phyloP scores from a whole-genome alignment of 2,888 invertebrate genomes.

The Dryomyza anilis region DNA sequence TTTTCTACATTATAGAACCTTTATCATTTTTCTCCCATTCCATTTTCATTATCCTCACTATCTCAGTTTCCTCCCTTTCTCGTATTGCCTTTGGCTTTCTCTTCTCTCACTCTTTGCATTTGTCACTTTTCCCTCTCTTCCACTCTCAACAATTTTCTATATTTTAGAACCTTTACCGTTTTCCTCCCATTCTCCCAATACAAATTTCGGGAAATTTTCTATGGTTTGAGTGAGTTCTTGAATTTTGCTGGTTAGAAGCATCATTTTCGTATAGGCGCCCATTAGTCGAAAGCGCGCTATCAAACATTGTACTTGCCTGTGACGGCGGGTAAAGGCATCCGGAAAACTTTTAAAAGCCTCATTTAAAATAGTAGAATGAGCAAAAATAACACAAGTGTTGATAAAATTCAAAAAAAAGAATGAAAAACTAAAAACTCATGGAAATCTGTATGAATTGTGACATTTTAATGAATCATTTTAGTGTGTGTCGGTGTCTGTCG shows the following conservation, averaged over 20 bases:
- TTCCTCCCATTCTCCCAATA: no score
- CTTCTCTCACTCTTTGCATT: no score
- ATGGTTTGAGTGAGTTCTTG: no score
- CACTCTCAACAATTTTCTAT: no score
- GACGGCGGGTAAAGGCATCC: conserved; percentile 29
- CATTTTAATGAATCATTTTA: background rate
- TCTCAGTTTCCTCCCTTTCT: no score
- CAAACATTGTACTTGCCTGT: conserved; percentile 47
- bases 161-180: no score
- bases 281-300: conserved; percentile 55
- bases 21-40: no score
- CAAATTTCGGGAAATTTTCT: no score
- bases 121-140: no score
- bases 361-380: conserved; percentile 22
- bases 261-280: conserved; percentile 53
- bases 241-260: conserved; percentile 47
- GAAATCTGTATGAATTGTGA: background rate
- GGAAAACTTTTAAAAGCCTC: conserved; percentile 3
- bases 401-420: conserved; percentile 15
- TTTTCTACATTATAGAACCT: no score
- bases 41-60: no score
- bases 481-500: background rate
- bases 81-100: no score
- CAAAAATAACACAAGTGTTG: conserved; percentile 5
- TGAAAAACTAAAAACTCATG: background rate